phyloP scores from a whole-genome alignment of 2,797 vertebrate species.

The Furcifer pardalis region DNA sequence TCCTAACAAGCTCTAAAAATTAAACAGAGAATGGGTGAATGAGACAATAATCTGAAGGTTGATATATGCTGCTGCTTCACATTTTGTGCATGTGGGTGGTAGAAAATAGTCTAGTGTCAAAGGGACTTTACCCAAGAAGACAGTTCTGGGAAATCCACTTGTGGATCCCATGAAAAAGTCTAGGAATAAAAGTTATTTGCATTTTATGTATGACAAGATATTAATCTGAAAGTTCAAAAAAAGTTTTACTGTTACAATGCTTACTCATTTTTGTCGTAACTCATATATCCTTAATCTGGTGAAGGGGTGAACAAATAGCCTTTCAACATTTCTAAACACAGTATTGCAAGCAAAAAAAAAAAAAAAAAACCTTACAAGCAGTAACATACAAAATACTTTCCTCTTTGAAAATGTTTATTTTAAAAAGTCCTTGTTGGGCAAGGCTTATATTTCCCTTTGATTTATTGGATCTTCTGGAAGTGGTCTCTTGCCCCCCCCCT shows the following conservation, averaged over 20 bases:
- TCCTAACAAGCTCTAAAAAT: no score
- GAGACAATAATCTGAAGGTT: conserved; percentile 47
- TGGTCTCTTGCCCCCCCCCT: no score
- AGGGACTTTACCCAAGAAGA: conserved; percentile 69
- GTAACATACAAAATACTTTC: not conserved
- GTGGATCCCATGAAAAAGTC: conserved; percentile 51
- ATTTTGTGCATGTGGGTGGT: conserved; percentile 54
- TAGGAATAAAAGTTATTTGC: conserved; percentile 63
- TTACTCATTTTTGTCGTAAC: conserved; percentile 38
- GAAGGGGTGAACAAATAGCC: conserved; percentile 16
- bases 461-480: no score
- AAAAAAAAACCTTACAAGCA: not conserved
- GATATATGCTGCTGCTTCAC: conserved; percentile 48
- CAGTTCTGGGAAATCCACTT: conserved; percentile 74
- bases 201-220: conserved; percentile 72
- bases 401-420: no score
- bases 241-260: conserved; percentile 65
- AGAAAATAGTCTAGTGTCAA: conserved; percentile 52
- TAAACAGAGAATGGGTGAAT: not conserved
- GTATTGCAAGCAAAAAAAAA: not conserved
- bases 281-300: conserved; percentile 43
- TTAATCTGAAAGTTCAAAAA: conserved; percentile 72
- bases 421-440: no score
- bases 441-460: no score
- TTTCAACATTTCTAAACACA: conserved; percentile 26